Conservation (phyloP, 1,140 invertebrate species). For the Eueides isabella region DNA sequence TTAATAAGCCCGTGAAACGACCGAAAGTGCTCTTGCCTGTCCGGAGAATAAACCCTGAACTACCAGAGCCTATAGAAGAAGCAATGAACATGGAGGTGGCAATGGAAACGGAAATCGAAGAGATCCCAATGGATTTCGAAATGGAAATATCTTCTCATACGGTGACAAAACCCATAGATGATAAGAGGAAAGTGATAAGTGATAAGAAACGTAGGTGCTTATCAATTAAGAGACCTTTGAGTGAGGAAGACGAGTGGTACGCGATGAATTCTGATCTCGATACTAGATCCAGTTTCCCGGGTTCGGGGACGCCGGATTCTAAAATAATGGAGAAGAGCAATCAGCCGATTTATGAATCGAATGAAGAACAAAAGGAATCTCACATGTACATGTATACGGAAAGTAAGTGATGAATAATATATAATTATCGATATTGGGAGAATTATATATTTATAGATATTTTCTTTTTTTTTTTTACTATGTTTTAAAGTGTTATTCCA, state of each 20-base stretch:
- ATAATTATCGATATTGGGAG: background rate
- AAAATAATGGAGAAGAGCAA: slow-evolving; percentile 52
- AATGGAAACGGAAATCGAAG: slow-evolving; percentile 38
- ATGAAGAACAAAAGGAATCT: slow-evolving; percentile 55
- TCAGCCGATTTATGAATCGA: slow-evolving; percentile 46
- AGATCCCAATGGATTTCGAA: slow-evolving; percentile 47
- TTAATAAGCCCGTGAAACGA: slow-evolving; percentile 62
- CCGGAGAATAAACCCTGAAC: slow-evolving; percentile 51
- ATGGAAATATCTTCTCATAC: slow-evolving; percentile 67
- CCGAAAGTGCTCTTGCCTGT: slow-evolving; percentile 68
- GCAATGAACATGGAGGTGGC: slow-evolving; percentile 22
- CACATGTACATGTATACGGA: slow-evolving; percentile 68
- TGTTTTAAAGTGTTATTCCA: too few relatives aligned
- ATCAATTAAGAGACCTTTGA: slow-evolving; percentile 45
- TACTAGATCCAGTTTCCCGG: slow-evolving; percentile 65
- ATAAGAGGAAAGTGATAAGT: slow-evolving; percentile 33
- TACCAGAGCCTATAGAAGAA: slow-evolving; percentile 37
- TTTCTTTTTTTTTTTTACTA: too few relatives aligned
- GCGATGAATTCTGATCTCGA: slow-evolving; percentile 64
- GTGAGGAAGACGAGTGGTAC: slow-evolving; percentile 68
- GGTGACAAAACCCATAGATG: slow-evolving; percentile 54
- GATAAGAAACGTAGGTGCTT: slow-evolving; percentile 55
- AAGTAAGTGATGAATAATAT: slow-evolving; percentile 53
- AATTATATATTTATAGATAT: too few relatives aligned
- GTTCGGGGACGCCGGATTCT: slow-evolving; percentile 67